Conservation (phyloP, 2,888 invertebrate species). For the Dryadula phaetusa region DNA sequence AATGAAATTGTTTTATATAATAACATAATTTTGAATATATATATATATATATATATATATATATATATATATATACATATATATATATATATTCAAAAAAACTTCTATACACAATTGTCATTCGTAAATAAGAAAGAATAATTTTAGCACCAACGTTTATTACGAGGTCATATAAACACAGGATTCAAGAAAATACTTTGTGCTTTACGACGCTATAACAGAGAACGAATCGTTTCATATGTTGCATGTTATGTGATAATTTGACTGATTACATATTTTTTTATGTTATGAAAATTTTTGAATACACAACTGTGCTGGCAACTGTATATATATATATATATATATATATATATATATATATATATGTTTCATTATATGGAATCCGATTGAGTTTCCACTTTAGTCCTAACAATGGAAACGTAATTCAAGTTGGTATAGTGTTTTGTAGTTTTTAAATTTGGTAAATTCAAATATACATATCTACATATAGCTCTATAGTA, state of each 20-base stretch:
- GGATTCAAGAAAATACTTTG: conserved; percentile 24
- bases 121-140: background rate
- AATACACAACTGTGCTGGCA: too few species aligned
- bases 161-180: conserved; percentile 20
- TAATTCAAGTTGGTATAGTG: background rate
- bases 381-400: background rate
- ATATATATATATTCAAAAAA: background rate
- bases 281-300: background rate
- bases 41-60: too few species aligned
- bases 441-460: background rate
- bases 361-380: background rate
- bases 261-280: conserved; percentile 11
- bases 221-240: conserved; percentile 15
- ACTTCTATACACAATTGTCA: background rate
- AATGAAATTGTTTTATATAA: too few species aligned
- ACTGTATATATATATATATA: background rate
- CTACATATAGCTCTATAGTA: too few species aligned
- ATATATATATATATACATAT: too few species aligned
- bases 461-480: background rate
- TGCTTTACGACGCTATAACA: conserved; percentile 22
- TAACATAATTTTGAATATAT: too few species aligned
- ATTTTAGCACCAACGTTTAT: background rate
- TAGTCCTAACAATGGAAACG: background rate
- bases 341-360: background rate
- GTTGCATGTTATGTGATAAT: conserved; percentile 20